Evolutionary conservation across 2,888 invertebrate species (phyloP).

Genomic region (Hirtodrosophila confusa): DNA sequence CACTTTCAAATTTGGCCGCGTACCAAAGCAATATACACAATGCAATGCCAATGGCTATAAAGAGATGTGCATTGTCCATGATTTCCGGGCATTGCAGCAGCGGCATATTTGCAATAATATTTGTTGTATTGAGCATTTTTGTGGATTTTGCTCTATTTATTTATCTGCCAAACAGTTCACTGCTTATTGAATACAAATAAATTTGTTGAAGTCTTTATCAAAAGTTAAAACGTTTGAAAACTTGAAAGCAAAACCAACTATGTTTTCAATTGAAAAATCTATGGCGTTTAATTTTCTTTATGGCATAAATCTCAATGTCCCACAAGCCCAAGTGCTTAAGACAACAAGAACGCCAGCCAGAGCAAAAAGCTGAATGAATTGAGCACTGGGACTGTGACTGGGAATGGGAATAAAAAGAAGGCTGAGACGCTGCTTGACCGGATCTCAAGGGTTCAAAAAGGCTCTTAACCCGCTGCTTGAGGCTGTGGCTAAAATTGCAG

Average conservation of each 20-base stretch:
- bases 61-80: neutral
- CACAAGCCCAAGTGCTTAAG: slow-evolving; percentile 14
- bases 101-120: neutral
- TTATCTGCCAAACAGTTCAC: slow-evolving; percentile 5
- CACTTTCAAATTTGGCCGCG: slow-evolving; percentile 1
- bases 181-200: neutral
- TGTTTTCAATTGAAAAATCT: slow-evolving; percentile 26
- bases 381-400: neutral
- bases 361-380: slow-evolving; percentile 1
- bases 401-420: neutral
- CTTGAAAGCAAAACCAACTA: slow-evolving; percentile 11
- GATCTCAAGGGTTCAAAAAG: slow-evolving; percentile 54
- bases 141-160: slow-evolving; percentile 4
- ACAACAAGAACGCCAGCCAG: slow-evolving; percentile 15
- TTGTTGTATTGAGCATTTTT: slow-evolving; percentile 16
- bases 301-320: slow-evolving; percentile 19
- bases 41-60: slow-evolving; percentile 6
- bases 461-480: slow-evolving; percentile 65
- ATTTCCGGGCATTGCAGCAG: slow-evolving; percentile 6
- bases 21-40: slow-evolving; percentile 15
- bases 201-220: neutral
- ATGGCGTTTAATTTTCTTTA: neutral
- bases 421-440: slow-evolving; percentile 34
- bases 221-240: neutral
- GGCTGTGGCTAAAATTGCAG: slow-evolving; percentile 59